These are phyloP conservation scores for Agrochola macilenta DNA, from an alignment of 2,888 invertebrate species.

Conservation along the genomic window DNA sequence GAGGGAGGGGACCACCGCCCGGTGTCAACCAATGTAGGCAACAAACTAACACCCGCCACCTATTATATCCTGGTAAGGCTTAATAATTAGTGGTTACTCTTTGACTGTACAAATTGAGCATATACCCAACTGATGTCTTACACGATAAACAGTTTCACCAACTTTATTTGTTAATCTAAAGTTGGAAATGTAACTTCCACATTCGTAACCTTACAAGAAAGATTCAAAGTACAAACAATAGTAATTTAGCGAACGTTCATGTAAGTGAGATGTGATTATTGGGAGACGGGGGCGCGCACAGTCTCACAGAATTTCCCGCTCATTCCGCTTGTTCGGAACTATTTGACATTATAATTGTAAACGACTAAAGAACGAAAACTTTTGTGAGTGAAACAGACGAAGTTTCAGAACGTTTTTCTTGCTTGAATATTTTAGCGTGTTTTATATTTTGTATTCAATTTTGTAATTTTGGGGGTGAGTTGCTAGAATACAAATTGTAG, in stretches of 20 bases:
- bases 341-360: conserved; percentile 65
- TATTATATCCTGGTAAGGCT: conserved; percentile 24
- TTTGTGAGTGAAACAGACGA: conserved; percentile 27
- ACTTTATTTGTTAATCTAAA: conserved; percentile 40
- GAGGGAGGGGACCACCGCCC: not conserved
- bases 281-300: conserved; percentile 13
- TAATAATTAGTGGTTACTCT: conserved; percentile 34
- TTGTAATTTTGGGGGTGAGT: conserved; percentile 2
- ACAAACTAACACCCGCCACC: conserved; percentile 21
- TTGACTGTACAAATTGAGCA: conserved; percentile 20
- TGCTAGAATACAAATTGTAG: not conserved
- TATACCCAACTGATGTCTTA: not conserved
- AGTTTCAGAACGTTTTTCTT: conserved; percentile 22
- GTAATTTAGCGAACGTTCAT: conserved; percentile 40
- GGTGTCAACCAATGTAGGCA: conserved; percentile 22
- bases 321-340: conserved; percentile 47
- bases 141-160: conserved; percentile 1
- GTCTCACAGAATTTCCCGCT: conserved; percentile 26
- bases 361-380: conserved; percentile 38
- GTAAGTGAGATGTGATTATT: conserved; percentile 48
- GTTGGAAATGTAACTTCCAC: conserved; percentile 19
- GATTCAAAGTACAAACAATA: conserved; percentile 44
- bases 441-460: conserved; percentile 32
- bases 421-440: conserved; percentile 23
- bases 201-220: conserved; percentile 12